Evolutionary conservation across 2,797 vertebrate genomes (phyloP).

Genomic region (Microchirus variegatus): DNA sequence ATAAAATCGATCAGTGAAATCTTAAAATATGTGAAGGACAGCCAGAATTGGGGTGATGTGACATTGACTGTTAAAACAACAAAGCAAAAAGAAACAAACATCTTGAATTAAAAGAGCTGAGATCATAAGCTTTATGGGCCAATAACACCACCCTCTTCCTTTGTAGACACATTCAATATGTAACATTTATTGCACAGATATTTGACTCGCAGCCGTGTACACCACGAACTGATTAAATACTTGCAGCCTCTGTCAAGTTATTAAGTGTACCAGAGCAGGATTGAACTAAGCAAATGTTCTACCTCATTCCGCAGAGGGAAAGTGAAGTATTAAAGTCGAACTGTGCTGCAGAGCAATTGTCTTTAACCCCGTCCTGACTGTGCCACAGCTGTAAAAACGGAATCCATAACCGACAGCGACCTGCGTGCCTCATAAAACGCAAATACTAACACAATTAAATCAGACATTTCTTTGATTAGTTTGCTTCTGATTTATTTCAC

Average conservation of each 20-base stretch:
- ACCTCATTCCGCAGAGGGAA: conserved; percentile 26
- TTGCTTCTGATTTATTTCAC: conserved; percentile 74
- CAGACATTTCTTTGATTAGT: conserved; percentile 77
- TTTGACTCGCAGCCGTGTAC: conserved; percentile 2
- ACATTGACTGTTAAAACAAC: not conserved
- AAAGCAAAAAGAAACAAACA: not conserved
- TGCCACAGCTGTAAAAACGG: conserved; percentile 27
- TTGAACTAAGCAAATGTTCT: conserved; percentile 19
- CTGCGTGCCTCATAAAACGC: conserved; percentile 56
- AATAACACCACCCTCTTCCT: conserved; percentile 5
- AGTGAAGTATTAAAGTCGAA: conserved; percentile 28
- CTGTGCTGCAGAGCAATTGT: conserved; percentile 23
- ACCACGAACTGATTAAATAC: conserved; percentile 18
- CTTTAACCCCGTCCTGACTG: conserved; percentile 32
- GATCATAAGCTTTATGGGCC: conserved; percentile 8
- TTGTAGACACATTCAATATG: conserved; percentile 20
- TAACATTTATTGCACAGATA: conserved; percentile 10
- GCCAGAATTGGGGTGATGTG: too few relatives aligned
- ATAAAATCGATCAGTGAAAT: too few relatives aligned
- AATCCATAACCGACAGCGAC: conserved; percentile 56
- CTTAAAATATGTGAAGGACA: too few relatives aligned
- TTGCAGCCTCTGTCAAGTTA: conserved; percentile 19
- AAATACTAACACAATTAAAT: conserved; percentile 81
- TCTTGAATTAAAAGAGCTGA: conserved; percentile 8
- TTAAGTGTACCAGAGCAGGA: conserved; percentile 1